Percentiles rank a stretch among this genome's conserved stretches.
Conservation (phyloP, 2,888 invertebrate species). For the Rotaria sp. region DNA sequence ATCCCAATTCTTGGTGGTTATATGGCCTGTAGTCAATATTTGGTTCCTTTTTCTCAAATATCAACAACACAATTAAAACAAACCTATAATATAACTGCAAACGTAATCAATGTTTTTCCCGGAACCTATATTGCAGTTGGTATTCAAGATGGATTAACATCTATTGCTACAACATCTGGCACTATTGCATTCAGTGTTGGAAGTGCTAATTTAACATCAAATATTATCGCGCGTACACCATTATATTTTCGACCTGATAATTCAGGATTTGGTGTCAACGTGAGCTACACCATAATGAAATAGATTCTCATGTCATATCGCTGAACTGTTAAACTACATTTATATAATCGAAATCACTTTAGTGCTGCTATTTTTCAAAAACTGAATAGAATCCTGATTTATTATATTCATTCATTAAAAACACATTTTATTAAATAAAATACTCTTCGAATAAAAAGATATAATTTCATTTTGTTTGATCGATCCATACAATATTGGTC, state of each 20-base stretch:
- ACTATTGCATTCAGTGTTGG: background rate
- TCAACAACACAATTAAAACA: background rate
- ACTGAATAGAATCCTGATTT: no score
- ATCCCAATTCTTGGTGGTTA: background rate
- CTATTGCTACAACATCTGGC: background rate
- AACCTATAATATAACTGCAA: background rate
- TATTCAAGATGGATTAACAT: background rate
- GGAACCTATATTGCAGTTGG: background rate
- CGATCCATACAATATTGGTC: no score
- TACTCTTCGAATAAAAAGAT: no score
- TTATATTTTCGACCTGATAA: background rate
- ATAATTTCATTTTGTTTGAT: no score
- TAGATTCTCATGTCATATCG: background rate
- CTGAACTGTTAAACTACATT: no score
- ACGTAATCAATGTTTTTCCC: background rate
- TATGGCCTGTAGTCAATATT: background rate
- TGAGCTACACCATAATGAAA: background rate
- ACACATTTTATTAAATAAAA: no score
- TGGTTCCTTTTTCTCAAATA: background rate
- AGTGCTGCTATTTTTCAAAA: no score
- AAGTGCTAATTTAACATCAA: background rate
- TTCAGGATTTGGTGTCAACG: background rate
- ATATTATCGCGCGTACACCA: background rate
- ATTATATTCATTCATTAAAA: no score
- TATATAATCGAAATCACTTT: no score